Percentiles rank a stretch among this genome's conserved stretches.
phyloP scores from a whole-genome alignment of 1,140 invertebrate species.

The Sweltsa coloradensis region DNA sequence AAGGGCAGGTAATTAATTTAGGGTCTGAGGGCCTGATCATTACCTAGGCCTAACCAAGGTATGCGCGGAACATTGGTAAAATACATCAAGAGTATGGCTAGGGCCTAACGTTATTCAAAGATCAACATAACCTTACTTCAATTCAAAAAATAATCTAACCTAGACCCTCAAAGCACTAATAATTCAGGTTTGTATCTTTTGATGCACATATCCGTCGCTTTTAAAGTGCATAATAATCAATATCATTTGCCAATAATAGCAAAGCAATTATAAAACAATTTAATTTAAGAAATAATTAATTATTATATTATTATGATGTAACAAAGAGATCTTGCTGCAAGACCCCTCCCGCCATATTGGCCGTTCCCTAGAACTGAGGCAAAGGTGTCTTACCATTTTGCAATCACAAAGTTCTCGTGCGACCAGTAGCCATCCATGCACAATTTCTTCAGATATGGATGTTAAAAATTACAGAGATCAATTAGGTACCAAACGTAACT shows the following conservation, averaged over 20 bases:
- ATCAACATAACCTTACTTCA: neutral
- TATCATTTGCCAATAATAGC: neutral
- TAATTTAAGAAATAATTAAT: too few species aligned
- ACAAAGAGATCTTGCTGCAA: conserved; percentile 34
- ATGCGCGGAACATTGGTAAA: too few species aligned
- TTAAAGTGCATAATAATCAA: neutral
- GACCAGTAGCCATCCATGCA: conserved; percentile 35
- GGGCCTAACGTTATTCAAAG: neutral
- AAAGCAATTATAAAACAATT: neutral
- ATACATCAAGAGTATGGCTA: neutral
- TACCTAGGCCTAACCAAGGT: too few species aligned
- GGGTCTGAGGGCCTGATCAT: too few species aligned
- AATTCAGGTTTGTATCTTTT: neutral
- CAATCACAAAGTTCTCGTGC: conserved; percentile 41
- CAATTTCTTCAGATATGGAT: conserved; percentile 31
- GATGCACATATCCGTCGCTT: neutral
- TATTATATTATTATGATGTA: too few species aligned
- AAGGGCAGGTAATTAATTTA: too few species aligned
- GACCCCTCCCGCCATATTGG: conserved; percentile 40
- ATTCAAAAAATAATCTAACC: neutral
- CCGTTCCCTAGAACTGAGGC: conserved; percentile 21
- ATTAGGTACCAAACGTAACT: conserved; percentile 40
- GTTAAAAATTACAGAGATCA: conserved; percentile 28
- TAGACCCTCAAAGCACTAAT: neutral
- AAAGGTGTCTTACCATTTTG: conserved; percentile 44